A percentile compares a stretch with the other conserved stretches of the same genome.
These are phyloP conservation scores for Antidorcas marsupialis DNA, from an alignment of 2,113 vertebrate species.

Conservation along the genomic window DNA sequence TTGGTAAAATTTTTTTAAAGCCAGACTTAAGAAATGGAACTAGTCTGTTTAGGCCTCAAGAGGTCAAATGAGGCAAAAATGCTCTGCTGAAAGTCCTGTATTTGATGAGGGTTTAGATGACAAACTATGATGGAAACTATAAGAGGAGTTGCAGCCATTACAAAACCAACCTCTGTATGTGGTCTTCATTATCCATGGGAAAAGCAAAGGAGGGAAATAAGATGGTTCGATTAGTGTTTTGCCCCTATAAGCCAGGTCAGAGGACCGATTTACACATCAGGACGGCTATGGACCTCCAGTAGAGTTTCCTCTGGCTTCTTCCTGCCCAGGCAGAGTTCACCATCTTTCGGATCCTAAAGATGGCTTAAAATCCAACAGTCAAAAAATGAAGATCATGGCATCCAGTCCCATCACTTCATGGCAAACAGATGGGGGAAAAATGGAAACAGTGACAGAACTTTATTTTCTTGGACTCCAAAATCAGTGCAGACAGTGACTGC, in stretches of 20 bases:
- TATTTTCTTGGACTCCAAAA: not conserved
- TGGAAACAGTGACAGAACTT: not conserved
- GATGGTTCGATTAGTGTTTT: not conserved
- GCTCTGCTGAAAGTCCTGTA: not conserved
- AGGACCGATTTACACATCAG: not conserved
- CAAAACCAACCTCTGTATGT: not conserved
- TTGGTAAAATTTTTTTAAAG: not conserved
- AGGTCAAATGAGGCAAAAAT: not conserved
- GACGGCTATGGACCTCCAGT: not conserved
- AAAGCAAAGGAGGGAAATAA: not conserved
- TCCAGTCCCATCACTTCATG: not conserved
- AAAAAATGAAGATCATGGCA: not conserved
- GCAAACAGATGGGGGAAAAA: not conserved
- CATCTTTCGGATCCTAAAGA: not conserved
- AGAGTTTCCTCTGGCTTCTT: not conserved
- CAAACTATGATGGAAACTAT: not conserved
- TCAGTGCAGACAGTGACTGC: not conserved
- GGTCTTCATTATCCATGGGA: not conserved
- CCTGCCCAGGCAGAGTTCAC: not conserved
- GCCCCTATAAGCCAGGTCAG: not conserved
- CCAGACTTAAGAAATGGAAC: not conserved
- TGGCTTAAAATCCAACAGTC: not conserved
- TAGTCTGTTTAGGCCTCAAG: not conserved
- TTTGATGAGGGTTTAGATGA: not conserved
- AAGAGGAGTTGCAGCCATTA: not conserved